Conservation (phyloP, 2,797 vertebrate species). For the Ctenopoma multispine region DNA sequence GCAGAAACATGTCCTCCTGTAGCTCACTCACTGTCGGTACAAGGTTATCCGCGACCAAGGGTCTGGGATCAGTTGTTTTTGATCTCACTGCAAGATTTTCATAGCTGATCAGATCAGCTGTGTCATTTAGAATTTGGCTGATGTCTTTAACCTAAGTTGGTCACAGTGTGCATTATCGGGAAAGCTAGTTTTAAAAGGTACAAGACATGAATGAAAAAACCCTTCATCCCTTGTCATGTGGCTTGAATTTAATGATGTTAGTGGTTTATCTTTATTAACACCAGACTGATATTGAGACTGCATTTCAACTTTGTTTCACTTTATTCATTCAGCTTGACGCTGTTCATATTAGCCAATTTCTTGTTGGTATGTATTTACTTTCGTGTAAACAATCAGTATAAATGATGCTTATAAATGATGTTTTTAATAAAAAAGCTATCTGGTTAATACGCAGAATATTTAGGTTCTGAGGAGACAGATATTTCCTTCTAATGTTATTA, state of each 20-base stretch:
- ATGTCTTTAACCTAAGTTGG: not conserved
- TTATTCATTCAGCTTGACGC: not conserved
- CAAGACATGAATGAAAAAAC: not conserved
- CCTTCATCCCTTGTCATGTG: not conserved
- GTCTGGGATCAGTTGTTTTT: constrained; percentile 46
- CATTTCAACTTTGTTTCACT: not conserved
- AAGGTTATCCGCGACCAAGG: constrained; percentile 52
- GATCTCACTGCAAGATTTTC: constrained; percentile 38
- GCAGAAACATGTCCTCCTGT: constrained; percentile 67
- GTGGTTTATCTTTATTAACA: not conserved
- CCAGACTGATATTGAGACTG: not conserved
- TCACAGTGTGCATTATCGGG: not conserved
- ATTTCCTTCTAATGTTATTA: not conserved
- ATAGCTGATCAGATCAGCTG: constrained; percentile 22
- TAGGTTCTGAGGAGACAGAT: not conserved
- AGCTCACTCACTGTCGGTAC: constrained; percentile 54
- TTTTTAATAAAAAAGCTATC: not conserved
- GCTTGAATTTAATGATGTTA: not conserved
- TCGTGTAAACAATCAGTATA: not conserved
- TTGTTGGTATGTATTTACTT: not conserved
- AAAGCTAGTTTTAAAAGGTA: not conserved
- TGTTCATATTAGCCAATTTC: not conserved
- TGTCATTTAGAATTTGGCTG: not conserved
- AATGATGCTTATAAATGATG: not conserved
- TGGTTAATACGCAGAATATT: not conserved